Base-by-base conservation (phyloP, 2,888 invertebrate genomes). In the Chromoteleia sp. region DNA sequence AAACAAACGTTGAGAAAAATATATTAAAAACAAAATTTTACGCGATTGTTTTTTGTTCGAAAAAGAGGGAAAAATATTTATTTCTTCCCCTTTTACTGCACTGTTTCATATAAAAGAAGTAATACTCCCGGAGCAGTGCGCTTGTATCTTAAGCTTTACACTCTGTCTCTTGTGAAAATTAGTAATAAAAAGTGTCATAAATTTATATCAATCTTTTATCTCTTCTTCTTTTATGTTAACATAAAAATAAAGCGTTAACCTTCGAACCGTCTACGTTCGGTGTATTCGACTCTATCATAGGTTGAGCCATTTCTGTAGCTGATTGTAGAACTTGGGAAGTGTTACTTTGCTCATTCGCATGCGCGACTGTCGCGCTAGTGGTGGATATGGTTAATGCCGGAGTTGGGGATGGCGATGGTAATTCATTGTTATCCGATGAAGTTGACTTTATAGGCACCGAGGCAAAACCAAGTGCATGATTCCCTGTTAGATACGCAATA, bases 391-490 rank as follows among this genome's bases (percentile, higher is more conserved):
- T 59, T 15, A 73, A 45, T 21, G 58, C 12, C 5, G 52, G 41
- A 12, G 80, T 76, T n/a, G 78, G 21, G 19, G 67, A 12, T 19
- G 68, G 21, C 25, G 63, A 52, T 67, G 83, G 70, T 56, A 70
- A 56, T 70, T 63, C 77, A 77, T 56, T 63, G 54, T 61, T 65
- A 50, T 59, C 73, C 52, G 78, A 50, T 63, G 52, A 45, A 67
- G 71, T 50, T 56, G 77, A 70, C 56, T 65, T 65, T 61, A 78
- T 43, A 36, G 81, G 73, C 58, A 81, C 61, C 65, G 81, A 81
- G 21, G 76, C 81, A 65, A 77, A 76, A 17, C 70, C 71, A 43
- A 76, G 75, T 70, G 68, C 75, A 59, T 81, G 80, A 65, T 75
- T 75, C 50, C 80, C 80, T 81, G 56, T 48, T 39, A 59, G 56